phyloP scores from a whole-genome alignment of 2,113 vertebrate species.

The Chionomys nivalis region DNA sequence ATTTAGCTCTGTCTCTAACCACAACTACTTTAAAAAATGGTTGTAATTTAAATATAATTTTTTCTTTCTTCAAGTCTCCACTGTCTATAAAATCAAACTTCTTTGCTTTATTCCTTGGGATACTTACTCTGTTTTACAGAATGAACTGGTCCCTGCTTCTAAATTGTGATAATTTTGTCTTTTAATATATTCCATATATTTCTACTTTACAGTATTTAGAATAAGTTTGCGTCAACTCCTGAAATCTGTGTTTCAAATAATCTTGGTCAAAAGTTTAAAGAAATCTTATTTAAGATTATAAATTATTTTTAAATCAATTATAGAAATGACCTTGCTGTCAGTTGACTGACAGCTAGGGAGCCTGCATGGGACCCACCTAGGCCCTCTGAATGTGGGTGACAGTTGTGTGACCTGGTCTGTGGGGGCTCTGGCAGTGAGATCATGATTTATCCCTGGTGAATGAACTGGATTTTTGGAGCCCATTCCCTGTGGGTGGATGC shows the following conservation, averaged over 20 bases:
- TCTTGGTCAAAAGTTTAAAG: constrained; percentile 53
- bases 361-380: too few species aligned
- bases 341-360: too few species aligned
- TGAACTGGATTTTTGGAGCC: too few species aligned
- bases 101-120: neutral
- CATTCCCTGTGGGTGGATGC: too few species aligned
- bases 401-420: too few species aligned
- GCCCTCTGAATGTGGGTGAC: too few species aligned
- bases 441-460: too few species aligned
- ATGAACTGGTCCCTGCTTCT: neutral
- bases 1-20: neutral
- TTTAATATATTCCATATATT: neutral
- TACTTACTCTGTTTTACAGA: neutral
- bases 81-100: neutral
- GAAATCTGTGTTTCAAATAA: constrained; percentile 50
- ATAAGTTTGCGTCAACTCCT: constrained; percentile 30
- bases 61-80: neutral
- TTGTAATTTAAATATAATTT: neutral
- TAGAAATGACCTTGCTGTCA: neutral
- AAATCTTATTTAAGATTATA: constrained; percentile 35
- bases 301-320: constrained; percentile 48
- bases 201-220: neutral
- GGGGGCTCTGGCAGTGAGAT: too few species aligned
- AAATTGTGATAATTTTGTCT: neutral
- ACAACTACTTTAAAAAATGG: neutral